phyloP scores from a whole-genome alignment of 2,113 vertebrate species.

The Microcebus tavaratra region DNA sequence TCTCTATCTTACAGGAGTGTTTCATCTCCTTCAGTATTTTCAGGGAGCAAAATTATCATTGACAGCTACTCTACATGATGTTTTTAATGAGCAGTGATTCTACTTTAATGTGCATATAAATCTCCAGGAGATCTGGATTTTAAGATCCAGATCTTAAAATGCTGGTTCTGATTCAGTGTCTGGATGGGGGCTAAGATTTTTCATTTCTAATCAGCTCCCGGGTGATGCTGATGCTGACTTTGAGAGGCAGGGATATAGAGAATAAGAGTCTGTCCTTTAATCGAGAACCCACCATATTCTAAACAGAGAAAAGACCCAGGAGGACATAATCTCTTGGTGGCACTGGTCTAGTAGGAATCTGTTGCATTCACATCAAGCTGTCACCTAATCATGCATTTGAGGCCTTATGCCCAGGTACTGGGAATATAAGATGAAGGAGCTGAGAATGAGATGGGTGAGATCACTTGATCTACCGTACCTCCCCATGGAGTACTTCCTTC shows the following conservation, averaged over 20 bases:
- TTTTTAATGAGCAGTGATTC: conserved; percentile 24
- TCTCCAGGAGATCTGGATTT: background rate
- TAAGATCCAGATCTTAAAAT: background rate
- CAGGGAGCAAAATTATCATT: background rate
- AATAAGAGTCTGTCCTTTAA: background rate
- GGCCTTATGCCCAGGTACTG: background rate
- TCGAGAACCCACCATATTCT: background rate
- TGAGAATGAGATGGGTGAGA: background rate
- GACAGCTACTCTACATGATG: background rate
- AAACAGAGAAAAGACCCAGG: background rate
- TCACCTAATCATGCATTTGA: background rate
- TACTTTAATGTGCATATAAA: background rate
- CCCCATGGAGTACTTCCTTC: background rate
- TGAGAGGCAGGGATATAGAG: background rate
- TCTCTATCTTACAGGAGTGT: background rate
- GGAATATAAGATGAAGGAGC: background rate
- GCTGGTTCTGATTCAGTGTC: background rate
- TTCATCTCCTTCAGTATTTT: background rate
- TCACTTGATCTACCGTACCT: background rate
- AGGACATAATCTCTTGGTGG: background rate
- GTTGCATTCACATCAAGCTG: background rate
- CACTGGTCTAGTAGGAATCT: background rate
- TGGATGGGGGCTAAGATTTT: background rate
- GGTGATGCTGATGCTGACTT: background rate
- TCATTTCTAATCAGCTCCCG: background rate